phyloP scores from a whole-genome alignment of 2,113 vertebrate genomes.

The Erinaceus europaeus region DNA sequence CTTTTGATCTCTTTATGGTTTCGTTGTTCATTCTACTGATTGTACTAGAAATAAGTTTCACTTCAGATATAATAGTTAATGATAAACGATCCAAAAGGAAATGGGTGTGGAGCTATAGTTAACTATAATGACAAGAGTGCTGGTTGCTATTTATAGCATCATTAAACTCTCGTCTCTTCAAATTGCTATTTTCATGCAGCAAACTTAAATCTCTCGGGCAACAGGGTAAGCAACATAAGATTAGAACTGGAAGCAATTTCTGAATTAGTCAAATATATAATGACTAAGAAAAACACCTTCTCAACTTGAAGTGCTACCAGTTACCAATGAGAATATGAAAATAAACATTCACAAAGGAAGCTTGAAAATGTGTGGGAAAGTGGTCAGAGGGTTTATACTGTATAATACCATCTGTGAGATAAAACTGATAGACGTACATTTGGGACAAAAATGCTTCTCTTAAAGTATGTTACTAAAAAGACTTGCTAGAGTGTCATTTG shows the following conservation, averaged over 20 bases:
- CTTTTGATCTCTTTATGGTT: constrained; percentile 61
- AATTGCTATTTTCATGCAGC: constrained; percentile 76
- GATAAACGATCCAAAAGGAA: constrained; percentile 71
- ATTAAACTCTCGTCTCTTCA: constrained; percentile 80
- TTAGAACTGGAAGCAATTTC: constrained; percentile 33
- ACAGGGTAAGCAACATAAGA: constrained; percentile 64
- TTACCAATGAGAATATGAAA: neutral
- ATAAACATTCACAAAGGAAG: neutral
- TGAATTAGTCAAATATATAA: constrained; percentile 54
- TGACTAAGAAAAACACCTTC: constrained; percentile 60
- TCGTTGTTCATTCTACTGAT: constrained; percentile 67
- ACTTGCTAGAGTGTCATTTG: neutral
- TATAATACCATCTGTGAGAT: neutral
- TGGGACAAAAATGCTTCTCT: neutral
- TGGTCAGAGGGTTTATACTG: neutral
- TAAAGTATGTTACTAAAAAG: neutral
- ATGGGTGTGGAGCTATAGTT: constrained; percentile 68
- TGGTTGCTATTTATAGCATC: constrained; percentile 79
- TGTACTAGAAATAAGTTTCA: constrained; percentile 71
- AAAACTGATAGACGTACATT: neutral
- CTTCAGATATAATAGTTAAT: constrained; percentile 69
- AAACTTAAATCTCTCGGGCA: constrained; percentile 76
- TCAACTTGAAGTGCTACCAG: constrained; percentile 63
- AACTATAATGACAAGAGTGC: constrained; percentile 31
- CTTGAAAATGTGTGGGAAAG: neutral